Conservation (phyloP, 2,888 invertebrate species). For the Sinodicranocentrus sp. region DNA sequence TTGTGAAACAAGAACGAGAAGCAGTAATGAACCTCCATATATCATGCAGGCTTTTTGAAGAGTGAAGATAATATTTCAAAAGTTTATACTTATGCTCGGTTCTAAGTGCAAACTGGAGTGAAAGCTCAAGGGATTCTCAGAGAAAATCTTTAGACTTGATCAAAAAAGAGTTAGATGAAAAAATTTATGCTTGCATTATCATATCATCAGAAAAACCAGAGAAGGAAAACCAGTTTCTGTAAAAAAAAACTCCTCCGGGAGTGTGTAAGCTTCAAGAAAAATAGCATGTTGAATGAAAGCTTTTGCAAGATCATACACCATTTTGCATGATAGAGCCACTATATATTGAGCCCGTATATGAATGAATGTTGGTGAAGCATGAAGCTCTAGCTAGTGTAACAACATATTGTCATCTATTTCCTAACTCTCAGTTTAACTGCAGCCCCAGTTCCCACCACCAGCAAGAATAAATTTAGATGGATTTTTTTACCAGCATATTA, state of each 20-base stretch:
- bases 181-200: neutral
- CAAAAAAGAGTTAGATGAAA: neutral
- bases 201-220: constrained; percentile 5
- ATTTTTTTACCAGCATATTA: too few relatives aligned
- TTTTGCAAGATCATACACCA: neutral
- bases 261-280: constrained; percentile 1
- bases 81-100: too few relatives aligned
- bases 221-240: neutral
- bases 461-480: too few relatives aligned
- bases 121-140: constrained; percentile 11
- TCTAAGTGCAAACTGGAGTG: neutral
- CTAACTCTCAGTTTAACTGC: too few relatives aligned
- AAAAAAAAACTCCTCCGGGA: constrained; percentile 16
- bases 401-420: too few relatives aligned
- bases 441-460: too few relatives aligned
- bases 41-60: too few relatives aligned
- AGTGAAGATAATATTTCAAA: too few relatives aligned
- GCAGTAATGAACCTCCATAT: too few relatives aligned
- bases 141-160: constrained; percentile 33
- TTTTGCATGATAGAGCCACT: neutral
- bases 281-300: constrained; percentile 21
- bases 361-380: too few relatives aligned
- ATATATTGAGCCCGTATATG: neutral
- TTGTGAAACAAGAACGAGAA: too few relatives aligned
- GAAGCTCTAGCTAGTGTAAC: too few relatives aligned